These are phyloP conservation scores for Mesochorus sp. DNA, from an alignment of 2,888 invertebrate species.

Conservation along the genomic window DNA sequence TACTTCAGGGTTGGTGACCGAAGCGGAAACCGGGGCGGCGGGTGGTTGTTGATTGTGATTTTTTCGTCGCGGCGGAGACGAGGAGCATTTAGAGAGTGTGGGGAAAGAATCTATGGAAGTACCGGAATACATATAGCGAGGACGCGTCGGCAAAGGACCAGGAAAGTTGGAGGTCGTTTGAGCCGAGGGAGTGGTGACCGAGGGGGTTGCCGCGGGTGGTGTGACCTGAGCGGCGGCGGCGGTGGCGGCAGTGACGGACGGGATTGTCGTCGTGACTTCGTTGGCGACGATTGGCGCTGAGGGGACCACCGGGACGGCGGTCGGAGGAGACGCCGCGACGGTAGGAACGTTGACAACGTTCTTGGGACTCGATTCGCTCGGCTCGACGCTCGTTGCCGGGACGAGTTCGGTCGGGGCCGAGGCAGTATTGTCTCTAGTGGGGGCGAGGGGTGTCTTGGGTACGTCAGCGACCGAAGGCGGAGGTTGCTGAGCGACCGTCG, in stretches of 20 bases:
- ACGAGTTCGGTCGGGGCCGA: background rate
- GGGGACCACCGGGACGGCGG: conserved; percentile 37
- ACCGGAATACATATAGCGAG: conserved; percentile 16
- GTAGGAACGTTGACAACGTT: conserved; percentile 5
- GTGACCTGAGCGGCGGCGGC: conserved; percentile 2
- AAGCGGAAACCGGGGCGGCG: conserved; percentile 34
- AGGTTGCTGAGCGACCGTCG: background rate
- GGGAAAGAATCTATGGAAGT: conserved; percentile 57
- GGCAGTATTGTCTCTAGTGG: background rate
- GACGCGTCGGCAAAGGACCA: conserved; percentile 50
- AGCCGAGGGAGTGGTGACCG: conserved; percentile 28
- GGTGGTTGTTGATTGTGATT: conserved; percentile 65
- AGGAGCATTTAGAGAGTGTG: conserved; percentile 60
- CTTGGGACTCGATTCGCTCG: conserved; percentile 40
- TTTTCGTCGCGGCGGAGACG: conserved; percentile 75
- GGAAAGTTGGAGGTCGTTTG: conserved; percentile 38
- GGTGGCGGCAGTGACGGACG: conserved; percentile 54
- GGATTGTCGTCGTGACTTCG: conserved; percentile 38
- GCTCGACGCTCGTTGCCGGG: background rate
- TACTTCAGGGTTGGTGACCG: conserved; percentile 30
- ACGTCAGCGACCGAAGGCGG: background rate
- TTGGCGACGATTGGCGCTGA: background rate
- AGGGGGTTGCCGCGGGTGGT: conserved; percentile 5
- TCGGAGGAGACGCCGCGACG: conserved; percentile 42
- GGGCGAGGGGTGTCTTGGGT: background rate